Percentiles rank a stretch among this genome's conserved stretches.
phyloP scores from a whole-genome alignment of 2,888 invertebrate species.

The Idaea biselata region DNA sequence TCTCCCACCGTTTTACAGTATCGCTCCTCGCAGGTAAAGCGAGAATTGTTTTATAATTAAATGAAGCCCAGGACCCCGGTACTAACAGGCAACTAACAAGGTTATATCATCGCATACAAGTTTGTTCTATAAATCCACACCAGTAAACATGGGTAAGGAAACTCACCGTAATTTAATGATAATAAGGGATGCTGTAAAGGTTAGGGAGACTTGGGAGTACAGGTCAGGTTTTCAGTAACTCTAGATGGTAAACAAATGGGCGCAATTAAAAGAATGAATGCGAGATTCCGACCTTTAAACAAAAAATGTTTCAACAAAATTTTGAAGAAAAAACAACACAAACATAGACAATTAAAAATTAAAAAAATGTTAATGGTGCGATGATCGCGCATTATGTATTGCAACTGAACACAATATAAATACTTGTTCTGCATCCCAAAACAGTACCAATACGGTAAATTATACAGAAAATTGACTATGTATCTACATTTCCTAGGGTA shows the following conservation, averaged over 20 bases:
- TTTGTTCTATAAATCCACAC: conserved; percentile 3
- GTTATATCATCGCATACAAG: conserved; percentile 2
- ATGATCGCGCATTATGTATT: background rate
- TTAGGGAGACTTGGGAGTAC: conserved; percentile 8
- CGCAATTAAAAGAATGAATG: background rate
- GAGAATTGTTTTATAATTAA: background rate
- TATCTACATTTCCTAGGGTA: no score
- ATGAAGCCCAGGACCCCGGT: background rate
- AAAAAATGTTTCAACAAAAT: background rate
- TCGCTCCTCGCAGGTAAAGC: background rate
- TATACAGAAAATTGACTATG: no score
- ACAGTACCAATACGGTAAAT: background rate
- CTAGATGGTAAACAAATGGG: conserved; percentile 3
- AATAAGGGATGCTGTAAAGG: conserved; percentile 34
- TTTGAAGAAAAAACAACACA: background rate
- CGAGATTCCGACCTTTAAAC: conserved; percentile 9
- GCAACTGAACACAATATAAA: background rate
- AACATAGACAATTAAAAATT: background rate
- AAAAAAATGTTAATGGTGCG: no score
- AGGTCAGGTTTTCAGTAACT: background rate
- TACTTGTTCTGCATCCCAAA: background rate
- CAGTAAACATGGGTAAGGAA: conserved; percentile 19
- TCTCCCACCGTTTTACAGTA: background rate
- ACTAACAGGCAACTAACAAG: background rate
- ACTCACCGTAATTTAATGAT: conserved; percentile 32